Conservation (phyloP, 2,888 invertebrate genomes). For the Hirtodrosophila trivittata region DNA sequence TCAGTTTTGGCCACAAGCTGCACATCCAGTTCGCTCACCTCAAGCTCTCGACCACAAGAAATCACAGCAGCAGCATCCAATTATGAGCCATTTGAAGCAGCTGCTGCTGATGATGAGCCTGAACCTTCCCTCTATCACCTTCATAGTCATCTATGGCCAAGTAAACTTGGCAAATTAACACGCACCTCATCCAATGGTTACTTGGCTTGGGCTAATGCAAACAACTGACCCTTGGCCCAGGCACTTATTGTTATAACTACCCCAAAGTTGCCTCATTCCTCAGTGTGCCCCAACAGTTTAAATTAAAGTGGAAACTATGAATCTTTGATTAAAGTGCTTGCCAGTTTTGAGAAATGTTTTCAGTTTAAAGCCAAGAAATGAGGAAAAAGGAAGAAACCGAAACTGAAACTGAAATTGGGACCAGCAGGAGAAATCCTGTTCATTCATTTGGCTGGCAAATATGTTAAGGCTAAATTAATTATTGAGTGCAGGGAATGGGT, state of each 20-base stretch:
- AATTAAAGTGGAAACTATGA: conserved; percentile 75
- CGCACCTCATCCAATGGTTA: conserved; percentile 40
- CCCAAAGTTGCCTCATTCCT: background rate
- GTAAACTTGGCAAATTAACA: conserved; percentile 73
- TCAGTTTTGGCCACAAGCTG: conserved; percentile 42
- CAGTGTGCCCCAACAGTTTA: conserved; percentile 42
- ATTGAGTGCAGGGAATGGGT: conserved; percentile 51
- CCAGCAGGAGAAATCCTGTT: conserved; percentile 27
- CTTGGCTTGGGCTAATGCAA: conserved; percentile 48
- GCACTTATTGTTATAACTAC: conserved; percentile 39
- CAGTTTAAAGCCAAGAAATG: conserved; percentile 11
- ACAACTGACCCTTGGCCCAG: conserved; percentile 64
- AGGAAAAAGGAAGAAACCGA: conserved; percentile 4
- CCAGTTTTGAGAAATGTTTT: conserved; percentile 20
- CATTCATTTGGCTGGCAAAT: conserved; percentile 55
- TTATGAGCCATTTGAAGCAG: conserved; percentile 69
- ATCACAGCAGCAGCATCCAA: conserved; percentile 64
- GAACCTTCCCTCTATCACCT: background rate
- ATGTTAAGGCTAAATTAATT: conserved; percentile 75
- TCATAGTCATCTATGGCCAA: conserved; percentile 16
- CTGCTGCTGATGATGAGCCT: conserved; percentile 44
- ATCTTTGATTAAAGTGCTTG: conserved; percentile 69
- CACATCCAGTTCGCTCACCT: conserved; percentile 48
- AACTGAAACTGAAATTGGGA: background rate
- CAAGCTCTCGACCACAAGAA: conserved; percentile 58